phyloP scores from a whole-genome alignment of 2,888 invertebrate species.

The Scaptomyza caliginosa region DNA sequence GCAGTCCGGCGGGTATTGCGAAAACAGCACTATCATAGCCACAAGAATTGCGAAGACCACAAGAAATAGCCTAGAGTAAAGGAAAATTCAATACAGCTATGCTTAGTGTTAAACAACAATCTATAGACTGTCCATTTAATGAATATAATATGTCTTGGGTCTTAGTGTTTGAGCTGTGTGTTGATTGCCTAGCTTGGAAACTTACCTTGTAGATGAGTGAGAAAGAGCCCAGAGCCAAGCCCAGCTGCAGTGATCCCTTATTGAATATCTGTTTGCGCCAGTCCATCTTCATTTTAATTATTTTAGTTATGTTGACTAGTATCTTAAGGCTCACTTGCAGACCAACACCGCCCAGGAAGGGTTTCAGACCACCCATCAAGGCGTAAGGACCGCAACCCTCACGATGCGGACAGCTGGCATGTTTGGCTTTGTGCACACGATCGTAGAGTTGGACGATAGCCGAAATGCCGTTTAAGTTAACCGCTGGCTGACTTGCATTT shows the following conservation, averaged over 20 bases:
- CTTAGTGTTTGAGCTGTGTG: too few species aligned
- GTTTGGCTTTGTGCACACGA: constrained; percentile 76
- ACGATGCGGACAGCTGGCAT: constrained; percentile 86
- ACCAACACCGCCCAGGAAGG: constrained; percentile 87
- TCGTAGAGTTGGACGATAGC: constrained; percentile 65
- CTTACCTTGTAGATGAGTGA: constrained; percentile 87
- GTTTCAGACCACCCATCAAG: constrained; percentile 85
- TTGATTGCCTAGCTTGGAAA: neutral
- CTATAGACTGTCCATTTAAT: too few species aligned
- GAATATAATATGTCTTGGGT: too few species aligned
- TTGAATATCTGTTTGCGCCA: constrained; percentile 85
- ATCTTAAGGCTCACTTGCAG: constrained; percentile 86
- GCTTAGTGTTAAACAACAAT: too few species aligned
- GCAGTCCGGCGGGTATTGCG: constrained; percentile 88
- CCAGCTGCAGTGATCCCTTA: constrained; percentile 86
- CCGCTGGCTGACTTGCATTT: constrained; percentile 15
- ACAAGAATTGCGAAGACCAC: constrained; percentile 86
- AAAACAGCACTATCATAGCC: constrained; percentile 86
- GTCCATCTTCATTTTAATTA: constrained; percentile 85
- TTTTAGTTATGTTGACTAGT: constrained; percentile 85
- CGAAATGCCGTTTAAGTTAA: constrained; percentile 48
- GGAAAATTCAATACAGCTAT: too few species aligned
- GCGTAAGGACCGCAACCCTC: constrained; percentile 87
- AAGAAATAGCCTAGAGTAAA: constrained; percentile 86
- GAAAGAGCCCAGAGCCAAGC: constrained; percentile 88